Percentiles rank a stretch among this genome's conserved stretches.
phyloP scores from a whole-genome alignment of 2,888 invertebrate genomes.

The Drosophila infuscata region DNA sequence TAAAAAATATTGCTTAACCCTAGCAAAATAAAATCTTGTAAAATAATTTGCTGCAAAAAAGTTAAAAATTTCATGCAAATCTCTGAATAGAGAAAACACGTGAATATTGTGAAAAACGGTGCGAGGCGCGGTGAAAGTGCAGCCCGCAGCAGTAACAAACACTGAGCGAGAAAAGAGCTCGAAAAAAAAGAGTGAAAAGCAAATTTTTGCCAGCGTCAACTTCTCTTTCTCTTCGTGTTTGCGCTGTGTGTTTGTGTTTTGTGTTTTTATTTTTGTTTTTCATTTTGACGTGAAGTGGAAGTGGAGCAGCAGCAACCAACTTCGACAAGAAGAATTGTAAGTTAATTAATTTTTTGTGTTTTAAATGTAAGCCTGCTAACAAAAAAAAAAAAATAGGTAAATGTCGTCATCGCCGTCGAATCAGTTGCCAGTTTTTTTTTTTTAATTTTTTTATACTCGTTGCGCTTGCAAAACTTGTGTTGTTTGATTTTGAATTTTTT shows the following conservation, averaged over 20 bases:
- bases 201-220: slow-evolving; percentile 42
- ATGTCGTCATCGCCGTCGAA: slow-evolving; percentile 55
- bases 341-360: slow-evolving; percentile 32
- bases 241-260: slow-evolving; percentile 34
- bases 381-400: slow-evolving; percentile 38
- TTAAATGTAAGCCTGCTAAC: slow-evolving; percentile 35
- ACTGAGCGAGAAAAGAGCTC: slow-evolving; percentile 49
- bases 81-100: slow-evolving; percentile 54
- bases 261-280: slow-evolving; percentile 33
- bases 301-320: slow-evolving; percentile 30
- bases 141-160: slow-evolving; percentile 19
- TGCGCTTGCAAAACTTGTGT: slow-evolving; percentile 62
- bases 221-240: slow-evolving; percentile 41
- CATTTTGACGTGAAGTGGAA: slow-evolving; percentile 27
- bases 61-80: slow-evolving; percentile 36
- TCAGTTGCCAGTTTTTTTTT: slow-evolving; percentile 34
- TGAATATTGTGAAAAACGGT: slow-evolving; percentile 62
- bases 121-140: slow-evolving; percentile 64
- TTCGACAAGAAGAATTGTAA: slow-evolving; percentile 45
- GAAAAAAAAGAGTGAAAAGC: slow-evolving; percentile 64
- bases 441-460: slow-evolving; percentile 30
- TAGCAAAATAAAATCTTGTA: slow-evolving; percentile 49
- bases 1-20: slow-evolving; percentile 67
- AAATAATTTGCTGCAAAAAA: slow-evolving; percentile 37
- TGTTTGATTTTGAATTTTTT: slow-evolving; percentile 58